Percentiles rank a stretch among this genome's conserved stretches.
phyloP scores from a whole-genome alignment of 2,888 invertebrate species.

The Spodoptera picta region DNA sequence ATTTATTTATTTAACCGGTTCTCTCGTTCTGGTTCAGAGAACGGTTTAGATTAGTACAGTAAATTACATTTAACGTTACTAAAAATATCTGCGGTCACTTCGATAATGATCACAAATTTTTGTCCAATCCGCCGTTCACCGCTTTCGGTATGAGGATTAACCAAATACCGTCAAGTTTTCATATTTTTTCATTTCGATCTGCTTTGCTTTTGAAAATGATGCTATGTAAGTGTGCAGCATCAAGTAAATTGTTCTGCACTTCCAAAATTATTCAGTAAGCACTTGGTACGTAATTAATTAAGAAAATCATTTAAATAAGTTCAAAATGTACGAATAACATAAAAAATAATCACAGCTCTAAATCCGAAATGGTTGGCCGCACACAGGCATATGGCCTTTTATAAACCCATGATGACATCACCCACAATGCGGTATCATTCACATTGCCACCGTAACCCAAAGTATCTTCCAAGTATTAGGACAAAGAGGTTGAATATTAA shows the following conservation, averaged over 20 bases:
- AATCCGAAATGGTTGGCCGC: slow-evolving; percentile 68
- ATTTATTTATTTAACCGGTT: slow-evolving; percentile 20
- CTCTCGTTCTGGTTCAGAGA: slow-evolving; percentile 4
- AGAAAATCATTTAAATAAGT: slow-evolving; percentile 33
- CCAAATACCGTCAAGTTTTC: too few species aligned
- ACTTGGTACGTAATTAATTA: slow-evolving; percentile 3
- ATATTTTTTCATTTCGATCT: too few species aligned
- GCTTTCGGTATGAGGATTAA: too few species aligned
- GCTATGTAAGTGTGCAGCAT: too few species aligned
- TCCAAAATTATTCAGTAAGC: too few species aligned
- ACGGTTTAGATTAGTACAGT: not conserved
- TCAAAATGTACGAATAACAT: slow-evolving; percentile 24
- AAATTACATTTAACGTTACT: not conserved
- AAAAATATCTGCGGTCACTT: too few species aligned
- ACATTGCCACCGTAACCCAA: slow-evolving; percentile 55
- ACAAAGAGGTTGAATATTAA: slow-evolving; percentile 43
- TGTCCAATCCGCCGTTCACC: too few species aligned
- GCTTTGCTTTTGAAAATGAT: too few species aligned
- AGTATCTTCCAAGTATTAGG: slow-evolving; percentile 62
- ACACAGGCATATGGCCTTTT: slow-evolving; percentile 66
- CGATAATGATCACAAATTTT: too few species aligned
- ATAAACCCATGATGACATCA: slow-evolving; percentile 74
- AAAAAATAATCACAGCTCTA: slow-evolving; percentile 59
- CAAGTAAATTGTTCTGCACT: too few species aligned
- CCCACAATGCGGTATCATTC: slow-evolving; percentile 65